Evolutionary conservation across 2,888 invertebrate genomes (phyloP).

Genomic region (Oxytorus armatus): DNA sequence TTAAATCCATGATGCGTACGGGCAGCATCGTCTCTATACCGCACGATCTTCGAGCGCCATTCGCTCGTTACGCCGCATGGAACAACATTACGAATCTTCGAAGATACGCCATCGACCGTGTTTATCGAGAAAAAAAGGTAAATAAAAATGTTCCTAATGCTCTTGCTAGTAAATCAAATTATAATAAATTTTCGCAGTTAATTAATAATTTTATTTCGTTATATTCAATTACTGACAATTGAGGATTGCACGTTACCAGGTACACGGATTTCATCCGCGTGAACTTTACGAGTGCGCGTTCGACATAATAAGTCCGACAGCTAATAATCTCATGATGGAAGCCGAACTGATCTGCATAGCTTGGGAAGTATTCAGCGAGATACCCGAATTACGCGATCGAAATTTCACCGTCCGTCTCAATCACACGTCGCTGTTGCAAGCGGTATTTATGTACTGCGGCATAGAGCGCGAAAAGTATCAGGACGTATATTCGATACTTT

Average conservation of each 20-base stretch:
- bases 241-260: slow-evolving; percentile 53
- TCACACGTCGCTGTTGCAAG: slow-evolving; percentile 91
- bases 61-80: slow-evolving; percentile 93
- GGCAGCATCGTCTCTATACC: slow-evolving; percentile 94
- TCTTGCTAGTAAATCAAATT: no score
- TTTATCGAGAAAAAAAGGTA: slow-evolving; percentile 92
- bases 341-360: slow-evolving; percentile 93
- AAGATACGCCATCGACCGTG: slow-evolving; percentile 94
- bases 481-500: slow-evolving; percentile 85
- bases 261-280: slow-evolving; percentile 92
- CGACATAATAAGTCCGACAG: slow-evolving; percentile 93
- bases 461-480: slow-evolving; percentile 89
- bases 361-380: slow-evolving; percentile 90
- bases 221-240: neutral
- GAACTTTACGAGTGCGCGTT: slow-evolving; percentile 96
- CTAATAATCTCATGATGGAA: slow-evolving; percentile 91
- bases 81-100: slow-evolving; percentile 91
- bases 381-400: slow-evolving; percentile 88
- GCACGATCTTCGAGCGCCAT: slow-evolving; percentile 92
- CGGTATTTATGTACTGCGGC: slow-evolving; percentile 92
- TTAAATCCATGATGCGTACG: slow-evolving; percentile 94
- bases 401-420: slow-evolving; percentile 91
- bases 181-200: neutral
- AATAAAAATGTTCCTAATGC: slow-evolving; percentile 73
- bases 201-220: neutral